A percentile compares a stretch with the other conserved stretches of the same genome.
phyloP scores from a whole-genome alignment of 2,113 vertebrate genomes.

The Anguilla japonica region DNA sequence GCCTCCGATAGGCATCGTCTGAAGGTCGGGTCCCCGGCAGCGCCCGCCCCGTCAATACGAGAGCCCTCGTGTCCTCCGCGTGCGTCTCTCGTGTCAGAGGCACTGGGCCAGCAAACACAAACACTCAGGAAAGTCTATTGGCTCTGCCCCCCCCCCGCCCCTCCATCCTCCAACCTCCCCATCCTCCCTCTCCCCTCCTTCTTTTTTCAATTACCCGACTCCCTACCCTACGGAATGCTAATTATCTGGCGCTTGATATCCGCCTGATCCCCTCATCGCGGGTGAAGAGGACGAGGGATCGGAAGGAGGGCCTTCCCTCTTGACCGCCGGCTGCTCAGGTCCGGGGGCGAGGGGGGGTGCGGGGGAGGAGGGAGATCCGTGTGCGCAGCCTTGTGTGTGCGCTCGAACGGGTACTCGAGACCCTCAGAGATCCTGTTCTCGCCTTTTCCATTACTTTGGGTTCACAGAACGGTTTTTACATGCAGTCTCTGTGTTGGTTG shows the following conservation, averaged over 20 bases:
- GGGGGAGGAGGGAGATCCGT: not conserved
- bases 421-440: slow-evolving; percentile 10
- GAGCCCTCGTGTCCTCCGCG: not conserved
- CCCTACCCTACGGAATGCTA: slow-evolving; percentile 52
- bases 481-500: slow-evolving; percentile 43
- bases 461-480: slow-evolving; percentile 62
- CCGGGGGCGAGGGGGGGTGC: not conserved
- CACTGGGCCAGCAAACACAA: slow-evolving; percentile 41
- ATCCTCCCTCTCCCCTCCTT: not conserved
- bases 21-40: slow-evolving; percentile 52
- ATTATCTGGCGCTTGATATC: slow-evolving; percentile 43
- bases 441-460: slow-evolving; percentile 60
- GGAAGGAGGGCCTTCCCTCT: slow-evolving; percentile 48
- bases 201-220: slow-evolving; percentile 62
- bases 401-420: not conserved
- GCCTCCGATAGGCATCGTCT: slow-evolving; percentile 39
- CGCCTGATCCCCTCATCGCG: slow-evolving; percentile 40
- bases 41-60: not conserved
- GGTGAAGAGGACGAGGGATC: slow-evolving; percentile 50
- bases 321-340: slow-evolving; percentile 22
- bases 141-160: slow-evolving; percentile 48
- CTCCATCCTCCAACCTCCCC: too few relatives aligned
- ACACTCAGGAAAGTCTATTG: slow-evolving; percentile 45
- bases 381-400: not conserved
- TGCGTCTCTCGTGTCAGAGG: not conserved